phyloP scores from a whole-genome alignment of 2,888 invertebrate species.

The Synanthedon formicaeformis region DNA sequence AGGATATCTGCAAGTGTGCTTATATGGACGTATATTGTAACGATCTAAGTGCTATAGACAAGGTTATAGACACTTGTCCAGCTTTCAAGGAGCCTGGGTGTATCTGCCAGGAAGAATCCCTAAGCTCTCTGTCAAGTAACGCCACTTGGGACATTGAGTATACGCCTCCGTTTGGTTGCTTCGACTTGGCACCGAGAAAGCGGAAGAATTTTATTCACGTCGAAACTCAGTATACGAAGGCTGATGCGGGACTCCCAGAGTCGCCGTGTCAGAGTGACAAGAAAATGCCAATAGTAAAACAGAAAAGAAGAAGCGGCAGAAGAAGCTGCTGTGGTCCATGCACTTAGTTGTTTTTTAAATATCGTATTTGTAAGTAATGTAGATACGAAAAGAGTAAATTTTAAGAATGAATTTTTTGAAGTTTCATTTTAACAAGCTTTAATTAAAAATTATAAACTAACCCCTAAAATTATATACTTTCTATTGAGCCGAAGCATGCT shows the following conservation, averaged over 20 bases:
- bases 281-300: conserved; percentile 25
- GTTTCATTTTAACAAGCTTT: too few species aligned
- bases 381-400: conserved; percentile 4
- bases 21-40: conserved; percentile 66
- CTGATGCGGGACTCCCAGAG: conserved; percentile 60
- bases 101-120: conserved; percentile 45
- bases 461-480: too few species aligned
- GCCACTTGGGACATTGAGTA: conserved; percentile 79
- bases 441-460: too few species aligned
- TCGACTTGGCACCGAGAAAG: conserved; percentile 69
- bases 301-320: conserved; percentile 19
- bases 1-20: conserved; percentile 62
- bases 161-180: conserved; percentile 77
- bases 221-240: conserved; percentile 72
- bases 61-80: conserved; percentile 54
- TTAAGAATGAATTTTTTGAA: not conserved
- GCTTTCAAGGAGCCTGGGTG: conserved; percentile 59
- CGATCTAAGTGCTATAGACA: conserved; percentile 53
- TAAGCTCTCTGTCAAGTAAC: conserved; percentile 65
- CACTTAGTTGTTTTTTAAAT: conserved; percentile 3
- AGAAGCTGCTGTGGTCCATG: conserved; percentile 27
- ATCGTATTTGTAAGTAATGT: conserved; percentile 3
- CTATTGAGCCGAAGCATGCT: too few species aligned
- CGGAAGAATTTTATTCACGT: conserved; percentile 62
- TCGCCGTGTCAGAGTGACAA: conserved; percentile 27